Base-by-base conservation (phyloP, 2,888 invertebrate genomes). In the Leucophora obtusa region DNA sequence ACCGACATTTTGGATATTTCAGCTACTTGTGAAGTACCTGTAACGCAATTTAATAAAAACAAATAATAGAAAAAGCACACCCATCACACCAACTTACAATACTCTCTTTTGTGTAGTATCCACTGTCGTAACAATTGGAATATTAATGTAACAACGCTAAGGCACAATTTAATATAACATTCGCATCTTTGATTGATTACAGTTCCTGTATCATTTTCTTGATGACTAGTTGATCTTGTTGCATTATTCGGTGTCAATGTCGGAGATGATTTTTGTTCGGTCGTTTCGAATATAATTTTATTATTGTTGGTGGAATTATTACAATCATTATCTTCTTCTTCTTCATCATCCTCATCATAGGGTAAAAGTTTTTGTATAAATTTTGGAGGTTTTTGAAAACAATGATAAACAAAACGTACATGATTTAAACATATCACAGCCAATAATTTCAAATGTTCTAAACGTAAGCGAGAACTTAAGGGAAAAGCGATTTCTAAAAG, bases 111-210 rank as follows among this genome's bases (percentile, higher is more conserved):
- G 15, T 81, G 63, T 9, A 74, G 72, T 38, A 84, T 75, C 89
- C 89, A 89, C 60, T 89, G 89, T 11, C 87, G 84, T 82, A 89
- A 75, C 62, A 88, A 82, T 82, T 88, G 89, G 79, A 86, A 89
- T 18, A 89, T 80, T 5, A 89, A 76, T 2, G 88, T 88, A 2
- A 89, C 88, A 15, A 87, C 85, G 70, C 89, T 89, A 1, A 87
- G 82, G 58, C 89, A 89, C 35, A 89, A 82, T 73, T 88, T 89
- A 0, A 86, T 84, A 81, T 89, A 89, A 53, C 89, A 89, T 59
- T 89, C 87, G 68, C 89, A 89, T 6, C 65, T 62, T 10, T 63
- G 38, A 38, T 28, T 68, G 7, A 35, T 17, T 7, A 5, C n/a
- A 47, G 1, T n/a, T 38, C 35, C 33, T 38, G 58, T 1, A 8